phyloP scores from a whole-genome alignment of 2,113 vertebrate species.

The Cathartes aura region DNA sequence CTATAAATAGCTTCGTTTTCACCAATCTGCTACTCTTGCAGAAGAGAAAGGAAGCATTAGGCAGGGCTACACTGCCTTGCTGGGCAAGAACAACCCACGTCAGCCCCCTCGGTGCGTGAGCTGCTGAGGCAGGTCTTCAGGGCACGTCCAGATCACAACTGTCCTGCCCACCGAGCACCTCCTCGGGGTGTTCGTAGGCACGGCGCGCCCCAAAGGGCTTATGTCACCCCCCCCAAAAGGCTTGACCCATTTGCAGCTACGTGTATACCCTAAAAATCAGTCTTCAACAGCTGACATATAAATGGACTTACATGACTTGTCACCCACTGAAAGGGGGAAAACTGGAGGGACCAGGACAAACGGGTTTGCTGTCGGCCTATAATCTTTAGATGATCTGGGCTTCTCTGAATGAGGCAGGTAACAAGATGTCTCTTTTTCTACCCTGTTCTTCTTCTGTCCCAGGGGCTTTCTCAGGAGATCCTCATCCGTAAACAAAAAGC shows the following conservation, averaged over 20 bases:
- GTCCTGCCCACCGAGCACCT: not conserved
- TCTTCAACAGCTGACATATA: not conserved
- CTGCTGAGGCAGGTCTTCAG: not conserved
- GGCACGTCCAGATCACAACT: not conserved
- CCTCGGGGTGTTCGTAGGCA: fast-evolving
- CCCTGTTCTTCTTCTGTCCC: not conserved
- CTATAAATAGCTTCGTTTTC: not conserved
- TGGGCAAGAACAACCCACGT: not conserved
- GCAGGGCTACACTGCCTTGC: not conserved
- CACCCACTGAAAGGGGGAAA: not conserved
- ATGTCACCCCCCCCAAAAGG: not conserved
- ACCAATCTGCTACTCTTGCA: not conserved
- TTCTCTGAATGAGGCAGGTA: not conserved
- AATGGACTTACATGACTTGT: not conserved
- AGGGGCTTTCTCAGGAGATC: not conserved
- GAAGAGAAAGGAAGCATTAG: not conserved
- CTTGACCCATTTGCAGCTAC: not conserved
- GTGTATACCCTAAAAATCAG: not conserved
- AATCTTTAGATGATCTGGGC: not conserved
- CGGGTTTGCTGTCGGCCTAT: not conserved
- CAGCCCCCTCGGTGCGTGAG: fast-evolving
- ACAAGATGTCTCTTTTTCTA: not conserved
- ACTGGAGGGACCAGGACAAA: not conserved
- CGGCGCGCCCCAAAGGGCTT: fast-evolving
- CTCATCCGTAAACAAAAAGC: not conserved